Base-by-base conservation (phyloP, 2,888 invertebrate species). In the Leuctra nigra region DNA sequence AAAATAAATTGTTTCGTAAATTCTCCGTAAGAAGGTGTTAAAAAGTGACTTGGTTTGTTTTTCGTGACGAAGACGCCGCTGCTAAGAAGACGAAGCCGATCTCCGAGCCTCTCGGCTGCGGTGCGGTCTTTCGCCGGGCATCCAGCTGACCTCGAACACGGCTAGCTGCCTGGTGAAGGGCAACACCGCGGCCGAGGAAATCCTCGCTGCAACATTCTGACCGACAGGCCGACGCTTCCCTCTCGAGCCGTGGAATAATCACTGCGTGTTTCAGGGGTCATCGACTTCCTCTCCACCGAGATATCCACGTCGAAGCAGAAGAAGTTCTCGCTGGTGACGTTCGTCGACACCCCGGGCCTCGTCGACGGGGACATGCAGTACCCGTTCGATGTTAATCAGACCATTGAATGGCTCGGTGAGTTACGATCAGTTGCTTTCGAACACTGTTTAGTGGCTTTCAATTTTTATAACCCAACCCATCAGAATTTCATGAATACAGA, bases 281-380 rank as follows among this genome's bases (percentile, higher is more conserved):
- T 75, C 55, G 77, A 78, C 65, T 78, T 77, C 67, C 66, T 80
- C 58, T 69, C 70, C 3, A 78, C 78, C 4, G 79, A 79, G 65
- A 73, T 79, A 20, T 75, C 77, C 20, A 76, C 78, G 4, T 79
- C 79, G 1, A 75, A 77, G 62, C 74, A 77, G 64, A 77, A 77
- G 66, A 77, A 76, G 63, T 79, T 79, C 66, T 73, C 72, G 62
- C 68, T 79, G 58, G 76, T 79, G 36, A 78, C 77, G 6, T 79
- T 79, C 66, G 74, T 79, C 16, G 79, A 79, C 65, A 77, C 78
- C 1, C 79, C 79, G n/a, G 79, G 79, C 3, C 68, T 79, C 16
- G 79, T 79, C 6, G 79, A 79, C 69, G 79, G 79, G 1, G 77
- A 77, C 64, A 77, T 79, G 77, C 75, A 77, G 63, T 79, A 79